Conservation (phyloP, 2,888 invertebrate genomes). For the Drosophila fulvimacula region DNA sequence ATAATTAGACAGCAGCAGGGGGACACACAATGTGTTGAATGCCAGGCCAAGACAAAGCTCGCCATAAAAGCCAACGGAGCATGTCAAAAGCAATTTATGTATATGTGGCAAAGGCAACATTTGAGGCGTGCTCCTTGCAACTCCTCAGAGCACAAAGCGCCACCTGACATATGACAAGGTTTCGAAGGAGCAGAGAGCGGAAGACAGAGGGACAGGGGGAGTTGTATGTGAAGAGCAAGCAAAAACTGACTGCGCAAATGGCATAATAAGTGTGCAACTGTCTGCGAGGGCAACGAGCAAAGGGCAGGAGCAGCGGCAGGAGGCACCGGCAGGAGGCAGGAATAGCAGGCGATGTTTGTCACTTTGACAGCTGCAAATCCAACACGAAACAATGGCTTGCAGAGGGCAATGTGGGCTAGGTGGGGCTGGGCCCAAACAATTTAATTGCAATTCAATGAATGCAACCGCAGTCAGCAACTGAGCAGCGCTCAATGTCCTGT, state of each 20-base stretch:
- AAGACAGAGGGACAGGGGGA: neutral
- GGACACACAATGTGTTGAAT: slow-evolving; percentile 53
- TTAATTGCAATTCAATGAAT: slow-evolving; percentile 78
- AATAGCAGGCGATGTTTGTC: slow-evolving; percentile 62
- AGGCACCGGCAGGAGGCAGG: slow-evolving; percentile 5
- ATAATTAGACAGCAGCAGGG: slow-evolving; percentile 42
- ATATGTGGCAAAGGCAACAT: slow-evolving; percentile 47
- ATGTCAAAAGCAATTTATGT: slow-evolving; percentile 76
- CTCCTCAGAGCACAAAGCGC: slow-evolving; percentile 50
- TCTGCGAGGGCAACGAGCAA: neutral
- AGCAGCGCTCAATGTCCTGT: slow-evolving; percentile 17
- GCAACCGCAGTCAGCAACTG: slow-evolving; percentile 25
- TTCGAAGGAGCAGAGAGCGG: neutral
- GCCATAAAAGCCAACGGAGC: slow-evolving; percentile 77
- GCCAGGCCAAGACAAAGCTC: slow-evolving; percentile 70
- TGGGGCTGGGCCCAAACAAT: slow-evolving; percentile 41
- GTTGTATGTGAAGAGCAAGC: slow-evolving; percentile 21
- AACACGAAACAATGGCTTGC: slow-evolving; percentile 46
- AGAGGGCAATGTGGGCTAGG: neutral
- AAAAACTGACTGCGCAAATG: slow-evolving; percentile 60
- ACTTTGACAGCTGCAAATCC: slow-evolving; percentile 79
- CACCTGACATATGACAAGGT: slow-evolving; percentile 54
- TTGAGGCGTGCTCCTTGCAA: slow-evolving; percentile 23
- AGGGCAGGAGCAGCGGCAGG: neutral
- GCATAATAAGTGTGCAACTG: slow-evolving; percentile 64